Evolutionary conservation across 1,140 invertebrate species (phyloP), one percentile per base, ranked within the genome.

Genomic region (Drosophila guanche): DNA sequence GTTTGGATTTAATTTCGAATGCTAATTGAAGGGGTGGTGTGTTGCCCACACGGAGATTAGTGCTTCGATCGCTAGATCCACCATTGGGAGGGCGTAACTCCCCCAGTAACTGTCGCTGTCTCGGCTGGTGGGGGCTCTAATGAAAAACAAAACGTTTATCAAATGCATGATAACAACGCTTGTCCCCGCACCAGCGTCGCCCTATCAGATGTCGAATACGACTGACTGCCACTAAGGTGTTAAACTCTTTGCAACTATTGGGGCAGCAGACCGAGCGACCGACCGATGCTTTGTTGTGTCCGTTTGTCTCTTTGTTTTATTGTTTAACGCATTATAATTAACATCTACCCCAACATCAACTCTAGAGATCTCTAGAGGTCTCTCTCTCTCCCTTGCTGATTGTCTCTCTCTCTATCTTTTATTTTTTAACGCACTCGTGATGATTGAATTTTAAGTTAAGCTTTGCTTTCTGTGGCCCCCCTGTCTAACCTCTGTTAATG

Each of bases 71-170:
- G 4, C 3, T 12, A n/a, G 10, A 37, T 37, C 33, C 2, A 3
- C 33, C 10, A 37, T 37, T 37, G 33, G 10, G 5, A 0, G 25
- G 25, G 10, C 3, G 10, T 20, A 20, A 20, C 10, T 12, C 3
- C 33, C 33, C 4, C 33, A 8, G 29, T 33, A 7, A 8, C 29
- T 33, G 10, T 4, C 10, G 8, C 8, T 8, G 3, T 12, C 48
- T 33, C 53, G 22, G 23, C 23, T 7, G 14, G 48, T 23, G 29
- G 41, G 55, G 68, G 76, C 79, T 67, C 83, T 88, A 85, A 89
- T 88, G 74, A 89, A 89, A 89, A 88, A 88, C 84, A 88, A 89
- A 88, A 89, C 84, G 84, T 88, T 88, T 88, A 88, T 88, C 83
- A 88, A 83, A 77, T 63, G 74, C 74, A 81, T 76, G 83, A 88